A percentile compares a stretch with the other conserved stretches of the same genome.
Conservation (phyloP, 2,113 vertebrate genomes). For the Telmatochromis bifrenatus region DNA sequence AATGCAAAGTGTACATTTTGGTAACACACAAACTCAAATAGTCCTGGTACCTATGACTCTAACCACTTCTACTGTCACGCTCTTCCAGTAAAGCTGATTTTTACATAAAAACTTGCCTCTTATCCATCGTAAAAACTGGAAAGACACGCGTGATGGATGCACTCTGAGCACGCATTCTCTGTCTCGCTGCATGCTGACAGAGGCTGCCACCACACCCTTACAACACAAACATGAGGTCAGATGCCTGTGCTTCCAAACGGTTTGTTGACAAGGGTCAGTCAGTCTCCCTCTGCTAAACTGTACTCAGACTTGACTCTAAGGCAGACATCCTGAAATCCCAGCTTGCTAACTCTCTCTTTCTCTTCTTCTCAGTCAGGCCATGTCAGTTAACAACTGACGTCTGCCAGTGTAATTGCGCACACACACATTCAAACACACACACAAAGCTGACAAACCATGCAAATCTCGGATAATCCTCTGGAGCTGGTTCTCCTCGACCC, state of each 20-base stretch:
- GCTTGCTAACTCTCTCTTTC: background rate
- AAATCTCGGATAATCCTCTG: slow-evolving; percentile 93
- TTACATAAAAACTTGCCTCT: slow-evolving; percentile 44
- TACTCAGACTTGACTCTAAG: background rate
- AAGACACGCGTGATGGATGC: slow-evolving; percentile 41
- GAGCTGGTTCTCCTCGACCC: slow-evolving; percentile 80
- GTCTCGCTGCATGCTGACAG: slow-evolving; percentile 42
- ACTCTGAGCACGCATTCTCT: slow-evolving; percentile 3
- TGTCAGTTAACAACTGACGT: background rate
- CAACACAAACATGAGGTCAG: background rate
- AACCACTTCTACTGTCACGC: background rate
- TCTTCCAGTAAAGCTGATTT: background rate
- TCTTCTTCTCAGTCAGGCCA: background rate
- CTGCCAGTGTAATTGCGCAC: slow-evolving; percentile 2
- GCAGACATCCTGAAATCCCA: background rate
- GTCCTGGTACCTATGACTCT: background rate
- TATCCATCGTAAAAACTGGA: slow-evolving; percentile 60
- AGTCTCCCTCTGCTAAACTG: background rate
- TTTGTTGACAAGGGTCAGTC: background rate
- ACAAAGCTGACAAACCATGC: slow-evolving; percentile 75
- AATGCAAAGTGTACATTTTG: background rate
- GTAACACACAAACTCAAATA: background rate
- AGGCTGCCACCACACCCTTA: slow-evolving; percentile 4
- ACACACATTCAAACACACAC: background rate
- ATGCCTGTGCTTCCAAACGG: background rate